Base-by-base conservation (phyloP, 2,888 invertebrate species). In the Nebria brevicollis region DNA sequence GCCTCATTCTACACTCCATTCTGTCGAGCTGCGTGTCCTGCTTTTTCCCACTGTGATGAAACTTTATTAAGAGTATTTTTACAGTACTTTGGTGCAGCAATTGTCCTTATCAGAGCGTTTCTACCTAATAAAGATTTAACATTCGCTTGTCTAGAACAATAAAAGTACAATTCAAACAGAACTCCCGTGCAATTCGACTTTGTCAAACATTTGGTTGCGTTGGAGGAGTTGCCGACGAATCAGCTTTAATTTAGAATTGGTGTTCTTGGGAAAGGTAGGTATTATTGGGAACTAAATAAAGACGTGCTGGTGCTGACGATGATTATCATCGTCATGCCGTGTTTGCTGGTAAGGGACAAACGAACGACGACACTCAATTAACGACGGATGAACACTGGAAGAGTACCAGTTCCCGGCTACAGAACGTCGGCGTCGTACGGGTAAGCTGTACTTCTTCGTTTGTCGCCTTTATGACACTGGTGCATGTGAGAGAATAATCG, bases 71-170 rank as follows among this genome's bases (percentile, higher is more conserved):
- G 68, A 80, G 80, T 80, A 80, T 80, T 80, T 80, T 80, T 80
- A 75, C 80, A 72, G 70, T 75, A 43, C 75, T 80, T 72, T 65
- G 54, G 64, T 41, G 65, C 75, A 70, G 66, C 68, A 75, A 80
- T 80, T 75, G 75, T 80, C 75, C 80, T 80, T 80, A 80, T 80
- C 80, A 80, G 75, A 80, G 75, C 75, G 75, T 80, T 80, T 80
- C 80, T 80, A 80, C 80, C 80, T 80, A 80, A 80, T 80, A 80
- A 80, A 80, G 80, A 80, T 80, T 80, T 80, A 75, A 80, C 80
- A 75, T 75, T 75, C 75, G 72, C 80, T 64, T 72, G 4, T 70
- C 70, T 80, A 75, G 75, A 75, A 80, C 80, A 79, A 79, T 79
- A 79, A 79, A 75, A 79, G 75, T 75, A 75, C 79, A 75, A 75